Evolutionary conservation across 2,797 vertebrate genomes (phyloP), one percentile per base, ranked within the genome.

Genomic region (Pristis pectinata): DNA sequence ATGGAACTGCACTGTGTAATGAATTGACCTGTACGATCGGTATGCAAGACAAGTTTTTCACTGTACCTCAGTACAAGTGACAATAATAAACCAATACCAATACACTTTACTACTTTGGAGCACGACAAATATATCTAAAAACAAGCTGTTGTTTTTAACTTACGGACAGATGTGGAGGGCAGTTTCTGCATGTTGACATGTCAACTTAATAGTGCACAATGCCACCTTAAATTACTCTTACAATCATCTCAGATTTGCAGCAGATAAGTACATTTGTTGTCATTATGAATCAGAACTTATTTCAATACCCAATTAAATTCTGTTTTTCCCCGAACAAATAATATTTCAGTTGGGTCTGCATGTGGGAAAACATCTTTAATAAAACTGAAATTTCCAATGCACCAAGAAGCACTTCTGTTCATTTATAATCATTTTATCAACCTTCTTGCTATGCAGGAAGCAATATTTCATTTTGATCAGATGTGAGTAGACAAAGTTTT

Each of bases 211-310:
- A 44, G n/a, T 37, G 67, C 41, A 44, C 15, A 59, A 41, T 22
- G 61, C 67, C 64, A 67, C 41, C 91, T 93, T 93, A 93, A 93
- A 93, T 93, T 70, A 93, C 91, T 93, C 64, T 24, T 27, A 70
- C 44, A 61, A 49, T 91, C 24, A 72, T 74, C 91, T 74, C 91
- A 70, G 67, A 93, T 44, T 72, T 72, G 91, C 41, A 93, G 44
- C 41, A 44, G 27, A 72, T 93, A 93, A 93, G 67, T 44, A 44
- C 67, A 93, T 93, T 49, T 93, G 27, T 61, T 49, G 64, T 74
- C 44, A n/a, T 70, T 70, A 44, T 93, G 91, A 44, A 74, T 93
- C 37, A 72, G 64, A 44, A 70, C 67, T 93, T 93, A 89, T 89
- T 89, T 89, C 85, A 59, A 89, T 89, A 37, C 13, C 34, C 34